These are phyloP conservation scores for Cryptoblepharus egeriae DNA, from an alignment of 2,797 vertebrate genomes.

Conservation along the genomic window DNA sequence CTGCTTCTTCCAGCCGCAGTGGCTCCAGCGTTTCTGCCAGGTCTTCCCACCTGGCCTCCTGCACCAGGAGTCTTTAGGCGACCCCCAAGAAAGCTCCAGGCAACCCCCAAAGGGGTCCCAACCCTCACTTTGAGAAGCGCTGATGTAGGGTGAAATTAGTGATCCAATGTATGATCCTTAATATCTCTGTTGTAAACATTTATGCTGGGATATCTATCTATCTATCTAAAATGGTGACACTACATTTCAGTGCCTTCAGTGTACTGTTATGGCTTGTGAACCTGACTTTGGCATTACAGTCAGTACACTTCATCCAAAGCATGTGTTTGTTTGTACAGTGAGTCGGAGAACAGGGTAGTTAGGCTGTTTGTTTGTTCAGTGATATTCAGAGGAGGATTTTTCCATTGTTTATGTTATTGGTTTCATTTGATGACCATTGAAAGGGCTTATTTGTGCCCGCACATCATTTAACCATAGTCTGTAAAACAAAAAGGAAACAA, in stretches of 20 bases:
- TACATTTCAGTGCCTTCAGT: neutral
- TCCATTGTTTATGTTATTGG: neutral
- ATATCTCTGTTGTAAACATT: neutral
- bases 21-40: no score
- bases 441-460: neutral
- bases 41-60: no score
- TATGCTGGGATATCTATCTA: neutral
- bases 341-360: neutral
- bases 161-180: neutral
- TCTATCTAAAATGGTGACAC: neutral
- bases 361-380: neutral
- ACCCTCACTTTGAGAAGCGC: no score
- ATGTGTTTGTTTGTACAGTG: neutral
- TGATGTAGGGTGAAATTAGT: neutral
- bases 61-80: no score
- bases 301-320: neutral
- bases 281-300: neutral
- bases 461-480: conserved; percentile 18
- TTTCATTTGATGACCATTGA: neutral
- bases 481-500: conserved; percentile 41
- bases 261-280: neutral
- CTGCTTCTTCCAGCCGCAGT: no score
- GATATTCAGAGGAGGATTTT: rapidly evolving
- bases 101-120: no score
- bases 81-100: no score